Evolutionary conservation across 2,797 vertebrate genomes (phyloP).

Genomic region (Lithobates pipiens): DNA sequence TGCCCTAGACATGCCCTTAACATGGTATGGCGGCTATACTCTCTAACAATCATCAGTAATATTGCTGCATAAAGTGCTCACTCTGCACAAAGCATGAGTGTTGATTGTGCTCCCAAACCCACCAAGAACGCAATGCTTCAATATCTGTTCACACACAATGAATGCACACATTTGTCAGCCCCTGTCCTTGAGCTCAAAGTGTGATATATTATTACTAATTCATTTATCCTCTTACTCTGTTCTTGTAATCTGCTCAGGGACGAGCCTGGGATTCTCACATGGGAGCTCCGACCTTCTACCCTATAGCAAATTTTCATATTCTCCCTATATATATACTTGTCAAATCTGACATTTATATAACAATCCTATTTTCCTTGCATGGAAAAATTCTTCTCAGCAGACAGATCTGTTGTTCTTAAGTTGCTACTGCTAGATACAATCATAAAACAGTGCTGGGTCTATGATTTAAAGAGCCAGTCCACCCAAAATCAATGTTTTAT

Average conservation of each 20-base stretch:
- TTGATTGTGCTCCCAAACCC: background rate
- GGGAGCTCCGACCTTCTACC: background rate
- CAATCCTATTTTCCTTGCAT: background rate
- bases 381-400: no score
- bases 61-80: no score
- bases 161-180: slow-evolving; percentile 1
- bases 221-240: slow-evolving; percentile 21
- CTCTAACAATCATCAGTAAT: no score
- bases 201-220: slow-evolving; percentile 47
- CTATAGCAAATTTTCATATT: slow-evolving; percentile 11
- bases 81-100: background rate
- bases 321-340: background rate
- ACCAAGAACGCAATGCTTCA: background rate
- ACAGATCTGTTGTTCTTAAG: no score
- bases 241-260: slow-evolving; percentile 27
- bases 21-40: no score
- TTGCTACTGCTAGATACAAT: no score
- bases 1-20: no score
- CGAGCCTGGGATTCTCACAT: background rate
- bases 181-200: slow-evolving; percentile 15
- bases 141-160: background rate
- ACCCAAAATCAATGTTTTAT: no score
- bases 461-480: no score
- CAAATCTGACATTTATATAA: slow-evolving; percentile 16
- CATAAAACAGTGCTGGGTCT: no score